Evolutionary conservation across 2,113 vertebrate genomes (phyloP).

Genomic region (Entosphenus tridentatus): DNA sequence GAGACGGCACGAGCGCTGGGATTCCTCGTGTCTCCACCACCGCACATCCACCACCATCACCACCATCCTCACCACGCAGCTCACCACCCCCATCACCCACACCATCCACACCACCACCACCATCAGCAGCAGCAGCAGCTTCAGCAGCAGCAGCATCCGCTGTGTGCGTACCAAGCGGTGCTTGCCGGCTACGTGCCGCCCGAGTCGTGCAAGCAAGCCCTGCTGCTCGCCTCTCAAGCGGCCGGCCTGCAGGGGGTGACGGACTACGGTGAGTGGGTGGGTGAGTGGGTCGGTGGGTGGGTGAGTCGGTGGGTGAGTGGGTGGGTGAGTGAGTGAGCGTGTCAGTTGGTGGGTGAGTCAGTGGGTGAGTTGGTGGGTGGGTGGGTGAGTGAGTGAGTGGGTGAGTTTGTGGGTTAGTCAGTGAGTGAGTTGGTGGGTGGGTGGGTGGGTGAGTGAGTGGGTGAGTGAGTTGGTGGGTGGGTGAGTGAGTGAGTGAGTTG

Average conservation of each 20-base stretch:
- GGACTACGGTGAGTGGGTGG: constrained; percentile 24
- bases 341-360: no score
- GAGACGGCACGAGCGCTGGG: no score
- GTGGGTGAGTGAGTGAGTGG: no score
- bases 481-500: no score
- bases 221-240: constrained; percentile 25
- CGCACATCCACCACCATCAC: neutral
- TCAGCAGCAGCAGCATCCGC: neutral
- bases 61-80: neutral
- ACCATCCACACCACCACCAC: neutral
- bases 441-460: no score
- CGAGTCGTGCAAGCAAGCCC: constrained; percentile 31
- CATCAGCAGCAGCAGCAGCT: neutral
- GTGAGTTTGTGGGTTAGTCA: no score
- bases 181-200: constrained; percentile 32
- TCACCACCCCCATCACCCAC: neutral
- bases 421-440: no score
- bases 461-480: no score
- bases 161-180: constrained; percentile 20
- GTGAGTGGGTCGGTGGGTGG: neutral
- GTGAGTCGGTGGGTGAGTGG: no score
- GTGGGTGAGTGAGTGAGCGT: no score
- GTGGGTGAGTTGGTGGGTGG: no score
- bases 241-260: constrained; percentile 18
- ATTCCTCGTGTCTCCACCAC: neutral